Evolutionary conservation across 2,888 invertebrate species (phyloP).

Genomic region (Pseudoips prasinana): DNA sequence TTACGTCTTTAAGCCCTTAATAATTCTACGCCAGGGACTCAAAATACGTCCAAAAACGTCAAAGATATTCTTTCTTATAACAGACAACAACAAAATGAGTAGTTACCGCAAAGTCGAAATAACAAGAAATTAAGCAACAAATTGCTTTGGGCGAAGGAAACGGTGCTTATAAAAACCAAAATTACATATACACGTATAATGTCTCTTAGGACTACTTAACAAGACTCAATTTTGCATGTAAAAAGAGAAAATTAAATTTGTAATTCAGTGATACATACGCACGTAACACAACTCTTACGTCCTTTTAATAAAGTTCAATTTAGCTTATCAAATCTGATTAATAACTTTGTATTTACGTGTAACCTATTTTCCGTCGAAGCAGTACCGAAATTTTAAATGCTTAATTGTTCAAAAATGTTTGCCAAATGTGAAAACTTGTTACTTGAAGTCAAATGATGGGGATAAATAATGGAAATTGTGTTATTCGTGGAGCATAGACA

Average conservation of each 20-base stretch:
- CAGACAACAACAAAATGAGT: too few relatives aligned
- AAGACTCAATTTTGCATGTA: constrained; percentile 11
- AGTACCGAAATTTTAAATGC: constrained; percentile 44
- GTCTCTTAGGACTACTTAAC: constrained; percentile 8
- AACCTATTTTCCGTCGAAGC: constrained; percentile 28
- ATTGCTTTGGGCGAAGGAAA: constrained; percentile 23
- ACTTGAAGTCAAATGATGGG: constrained; percentile 31
- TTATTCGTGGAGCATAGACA: too few relatives aligned
- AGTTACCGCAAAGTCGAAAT: constrained; percentile 9
- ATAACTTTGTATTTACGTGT: background rate
- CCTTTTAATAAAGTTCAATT: constrained; percentile 11
- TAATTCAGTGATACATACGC: too few relatives aligned
- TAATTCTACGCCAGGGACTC: too few relatives aligned
- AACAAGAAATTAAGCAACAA: constrained; percentile 31
- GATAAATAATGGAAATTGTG: constrained; percentile 19
- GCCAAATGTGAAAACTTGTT: constrained; percentile 51
- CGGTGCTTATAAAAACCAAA: constrained; percentile 19
- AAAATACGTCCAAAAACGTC: too few relatives aligned
- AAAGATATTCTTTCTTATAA: too few relatives aligned
- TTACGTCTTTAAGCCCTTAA: too few relatives aligned
- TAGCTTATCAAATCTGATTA: background rate
- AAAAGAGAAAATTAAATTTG: too few relatives aligned
- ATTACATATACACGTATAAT: constrained; percentile 4
- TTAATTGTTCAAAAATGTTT: constrained; percentile 52
- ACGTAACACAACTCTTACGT: too few relatives aligned